Evolutionary conservation across 1,140 invertebrate species (phyloP), one percentile per base, ranked within the genome.

Genomic region (Drosophila persimilis): DNA sequence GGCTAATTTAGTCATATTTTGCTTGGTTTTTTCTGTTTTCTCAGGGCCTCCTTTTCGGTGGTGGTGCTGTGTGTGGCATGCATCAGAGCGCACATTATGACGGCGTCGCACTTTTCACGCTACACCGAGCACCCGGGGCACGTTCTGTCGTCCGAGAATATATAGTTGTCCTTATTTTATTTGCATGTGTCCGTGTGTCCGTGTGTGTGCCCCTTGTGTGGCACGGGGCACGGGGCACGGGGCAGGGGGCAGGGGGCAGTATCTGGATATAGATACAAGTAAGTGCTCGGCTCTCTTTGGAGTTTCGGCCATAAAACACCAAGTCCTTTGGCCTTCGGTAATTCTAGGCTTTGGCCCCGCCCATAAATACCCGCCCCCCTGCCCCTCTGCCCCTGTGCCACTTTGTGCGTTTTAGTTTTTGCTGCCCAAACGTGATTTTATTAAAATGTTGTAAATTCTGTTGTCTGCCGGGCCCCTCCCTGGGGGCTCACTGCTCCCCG

Each of bases 1-100:
- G 53, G 73, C 73, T 77, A 77, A 77, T 77, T 77, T 77, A 77
- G 74, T 77, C 73, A 76, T 77, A 77, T 77, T 77, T 77, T 66
- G 54, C 20, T 39, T 35, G 3, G 2, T 11, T 35, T 3, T 39
- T 13, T 39, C 35, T 39, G 11, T 13, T 39, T 39, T 39, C 35
- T 39, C 35, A 39, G 35, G 35, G 35, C 13, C 35, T 13, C 11
- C 39, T n/a, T 58, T 46, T 8, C 35, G 13, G 54, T 29, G 45
- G 39, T 59, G 26, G 54, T 24, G 59, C 35, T 72, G 39, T 58
- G 62, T 47, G 71, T 57, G 62, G 53, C 73, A 76, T 76, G 73
- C 73, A 76, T 77, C 73, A 70, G 72, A 62, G 73, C 73, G 65
- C 73, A 76, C 73, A 75, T 75, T 75, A 75, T 75, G 62, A 64